Percentiles rank a stretch among this genome's conserved stretches.
Conservation (phyloP, 1,140 invertebrate species). For the Drosophila seguyi region DNA sequence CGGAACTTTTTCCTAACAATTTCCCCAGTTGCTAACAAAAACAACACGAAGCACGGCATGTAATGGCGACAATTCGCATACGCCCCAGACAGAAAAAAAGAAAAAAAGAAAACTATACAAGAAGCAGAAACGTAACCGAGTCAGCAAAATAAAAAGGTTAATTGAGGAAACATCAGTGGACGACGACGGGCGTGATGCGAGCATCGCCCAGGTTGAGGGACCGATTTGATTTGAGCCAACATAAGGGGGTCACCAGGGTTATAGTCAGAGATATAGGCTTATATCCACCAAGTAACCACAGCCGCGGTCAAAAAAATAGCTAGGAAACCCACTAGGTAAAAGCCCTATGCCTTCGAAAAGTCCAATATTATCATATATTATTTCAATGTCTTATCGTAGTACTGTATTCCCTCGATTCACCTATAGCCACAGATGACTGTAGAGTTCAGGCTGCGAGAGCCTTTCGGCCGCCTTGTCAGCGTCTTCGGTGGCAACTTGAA, state of each 20-base stretch:
- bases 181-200: conserved; percentile 71
- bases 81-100: conserved; percentile 48
- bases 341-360: not conserved
- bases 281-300: conserved; percentile 2
- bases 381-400: not conserved
- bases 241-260: conserved; percentile 69
- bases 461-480: conserved; percentile 61
- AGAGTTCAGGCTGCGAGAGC: conserved; percentile 15
- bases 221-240: conserved; percentile 75
- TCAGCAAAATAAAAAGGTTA: conserved; percentile 73
- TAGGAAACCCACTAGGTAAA: too few species aligned
- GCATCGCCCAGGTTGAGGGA: conserved; percentile 75
- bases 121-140: conserved; percentile 47
- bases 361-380: not conserved
- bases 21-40: conserved; percentile 26
- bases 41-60: conserved; percentile 29
- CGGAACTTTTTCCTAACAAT: conserved; percentile 35
- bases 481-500: conserved; percentile 78
- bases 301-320: not conserved
- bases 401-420: conserved; percentile 2
- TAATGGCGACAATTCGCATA: conserved; percentile 77
- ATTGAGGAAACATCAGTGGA: conserved; percentile 77
- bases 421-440: conserved; percentile 43
- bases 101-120: conserved; percentile 18
- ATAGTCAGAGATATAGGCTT: not conserved